phyloP scores from a whole-genome alignment of 2,888 invertebrate species.

The Magallana nippona region DNA sequence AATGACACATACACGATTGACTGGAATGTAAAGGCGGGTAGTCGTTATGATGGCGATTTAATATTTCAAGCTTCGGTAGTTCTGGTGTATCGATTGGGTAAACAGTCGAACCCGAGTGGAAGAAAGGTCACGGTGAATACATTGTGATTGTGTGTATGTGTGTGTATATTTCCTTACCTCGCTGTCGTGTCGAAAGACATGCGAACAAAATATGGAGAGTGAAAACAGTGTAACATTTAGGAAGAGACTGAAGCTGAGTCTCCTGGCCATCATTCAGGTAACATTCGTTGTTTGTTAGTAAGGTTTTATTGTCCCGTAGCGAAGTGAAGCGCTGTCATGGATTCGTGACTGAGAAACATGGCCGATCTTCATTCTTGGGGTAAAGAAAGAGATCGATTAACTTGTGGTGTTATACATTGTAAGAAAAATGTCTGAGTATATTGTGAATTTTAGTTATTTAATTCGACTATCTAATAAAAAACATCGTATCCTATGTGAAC shows the following conservation, averaged over 20 bases:
- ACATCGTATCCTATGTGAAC: no score
- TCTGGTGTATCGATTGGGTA: constrained; percentile 21
- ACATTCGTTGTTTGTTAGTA: background rate
- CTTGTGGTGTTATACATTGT: background rate
- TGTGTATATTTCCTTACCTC: constrained; percentile 19
- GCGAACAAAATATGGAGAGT: constrained; percentile 15
- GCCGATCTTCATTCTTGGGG: background rate
- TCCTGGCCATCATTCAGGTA: constrained; percentile 24
- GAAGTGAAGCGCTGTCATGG: background rate
- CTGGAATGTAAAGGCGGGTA: background rate
- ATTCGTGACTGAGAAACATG: background rate
- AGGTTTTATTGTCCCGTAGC: background rate
- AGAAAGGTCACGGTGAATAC: background rate
- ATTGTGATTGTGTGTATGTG: background rate
- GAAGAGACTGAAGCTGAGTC: constrained; percentile 18
- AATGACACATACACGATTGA: background rate
- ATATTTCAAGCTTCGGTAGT: background rate
- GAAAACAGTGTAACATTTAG: constrained; percentile 14
- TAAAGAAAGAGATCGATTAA: constrained; percentile 1
- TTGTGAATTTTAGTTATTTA: no score
- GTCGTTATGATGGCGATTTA: background rate
- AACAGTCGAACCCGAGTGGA: constrained; percentile 8
- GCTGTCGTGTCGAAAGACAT: constrained; percentile 8
- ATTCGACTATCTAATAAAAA: no score
- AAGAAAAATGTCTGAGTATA: no score